phyloP scores from a whole-genome alignment of 2,888 invertebrate genomes.

The Microplitis deprimator region DNA sequence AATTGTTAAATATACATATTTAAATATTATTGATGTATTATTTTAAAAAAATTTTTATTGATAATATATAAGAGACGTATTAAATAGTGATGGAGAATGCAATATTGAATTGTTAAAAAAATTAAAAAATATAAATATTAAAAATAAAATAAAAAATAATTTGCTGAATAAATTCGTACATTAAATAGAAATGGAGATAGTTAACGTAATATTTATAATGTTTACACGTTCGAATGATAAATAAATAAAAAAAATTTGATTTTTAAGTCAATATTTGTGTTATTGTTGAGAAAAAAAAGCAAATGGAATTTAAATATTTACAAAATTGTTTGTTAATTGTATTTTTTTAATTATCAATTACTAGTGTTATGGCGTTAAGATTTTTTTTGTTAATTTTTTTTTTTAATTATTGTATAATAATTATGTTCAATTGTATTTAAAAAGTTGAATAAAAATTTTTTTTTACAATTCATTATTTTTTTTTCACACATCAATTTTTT shows the following conservation, averaged over 20 bases:
- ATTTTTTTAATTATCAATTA: neutral
- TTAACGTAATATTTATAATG: neutral
- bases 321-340: neutral
- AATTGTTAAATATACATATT: constrained; percentile 48
- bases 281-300: neutral
- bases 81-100: neutral
- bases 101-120: neutral
- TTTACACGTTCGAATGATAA: constrained; percentile 10
- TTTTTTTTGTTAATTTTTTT: neutral
- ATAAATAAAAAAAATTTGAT: neutral
- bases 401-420: neutral
- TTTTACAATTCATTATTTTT: neutral
- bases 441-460: neutral
- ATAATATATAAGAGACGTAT: constrained; percentile 23
- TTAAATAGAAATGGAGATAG: neutral
- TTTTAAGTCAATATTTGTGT: neutral
- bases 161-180: constrained; percentile 8
- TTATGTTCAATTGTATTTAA: neutral
- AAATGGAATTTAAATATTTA: no score
- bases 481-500: no score
- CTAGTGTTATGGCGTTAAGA: neutral
- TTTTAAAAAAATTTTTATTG: constrained; percentile 45
- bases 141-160: neutral
- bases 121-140: neutral
- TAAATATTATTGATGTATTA: constrained; percentile 48